These are phyloP conservation scores for Thereuonema tuberculata DNA, from an alignment of 1,140 invertebrate species.

Conservation along the genomic window DNA sequence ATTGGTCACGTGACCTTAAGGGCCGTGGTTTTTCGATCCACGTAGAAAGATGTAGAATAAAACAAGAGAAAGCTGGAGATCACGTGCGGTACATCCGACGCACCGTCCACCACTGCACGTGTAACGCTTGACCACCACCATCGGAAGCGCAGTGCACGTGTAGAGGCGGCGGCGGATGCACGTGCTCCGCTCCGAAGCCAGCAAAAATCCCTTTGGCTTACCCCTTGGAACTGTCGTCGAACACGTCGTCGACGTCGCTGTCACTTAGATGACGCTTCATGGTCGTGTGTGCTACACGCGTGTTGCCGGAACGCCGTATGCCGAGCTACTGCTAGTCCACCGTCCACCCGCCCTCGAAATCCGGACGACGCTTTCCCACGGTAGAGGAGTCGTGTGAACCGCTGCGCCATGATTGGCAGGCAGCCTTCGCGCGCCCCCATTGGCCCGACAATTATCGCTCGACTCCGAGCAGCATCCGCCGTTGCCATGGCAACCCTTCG, in stretches of 20 bases:
- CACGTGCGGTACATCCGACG: too few relatives aligned
- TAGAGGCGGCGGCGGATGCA: slow-evolving; percentile 1
- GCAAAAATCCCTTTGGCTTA: too few relatives aligned
- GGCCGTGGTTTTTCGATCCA: too few relatives aligned
- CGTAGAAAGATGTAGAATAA: too few relatives aligned
- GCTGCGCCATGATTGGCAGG: too few relatives aligned
- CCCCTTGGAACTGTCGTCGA: slow-evolving; percentile 32
- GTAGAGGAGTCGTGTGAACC: background rate
- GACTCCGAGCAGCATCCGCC: background rate
- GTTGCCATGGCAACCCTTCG: background rate
- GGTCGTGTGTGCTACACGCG: background rate
- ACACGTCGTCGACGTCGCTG: slow-evolving; percentile 30
- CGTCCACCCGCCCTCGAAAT: background rate
- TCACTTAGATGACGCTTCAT: slow-evolving; percentile 36
- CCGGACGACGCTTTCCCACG: slow-evolving; percentile 5
- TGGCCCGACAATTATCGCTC: slow-evolving; percentile 1
- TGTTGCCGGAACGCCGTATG: background rate
- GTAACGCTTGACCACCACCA: too few relatives aligned
- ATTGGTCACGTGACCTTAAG: too few relatives aligned
- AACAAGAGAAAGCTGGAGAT: too few relatives aligned
- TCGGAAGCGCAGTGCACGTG: background rate
- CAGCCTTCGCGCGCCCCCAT: background rate
- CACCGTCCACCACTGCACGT: too few relatives aligned
- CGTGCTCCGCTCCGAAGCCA: background rate
- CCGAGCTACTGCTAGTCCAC: background rate